Percentiles rank a stretch among this genome's conserved stretches.
Conservation (phyloP, 2,113 vertebrate genomes). For the Labeo catla region DNA sequence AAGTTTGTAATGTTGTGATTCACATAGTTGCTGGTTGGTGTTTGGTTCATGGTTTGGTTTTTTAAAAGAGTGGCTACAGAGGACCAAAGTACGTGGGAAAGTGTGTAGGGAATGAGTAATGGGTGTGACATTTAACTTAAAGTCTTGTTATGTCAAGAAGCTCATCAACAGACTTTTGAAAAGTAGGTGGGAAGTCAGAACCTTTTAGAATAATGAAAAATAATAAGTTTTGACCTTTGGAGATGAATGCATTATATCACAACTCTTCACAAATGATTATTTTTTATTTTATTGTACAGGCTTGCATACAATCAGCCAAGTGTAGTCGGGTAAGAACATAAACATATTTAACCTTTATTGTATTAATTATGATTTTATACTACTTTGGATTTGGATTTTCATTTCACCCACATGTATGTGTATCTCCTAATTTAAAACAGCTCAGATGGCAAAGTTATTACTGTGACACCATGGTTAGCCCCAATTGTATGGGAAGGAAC, state of each 20-base stretch:
- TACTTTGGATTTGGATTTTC: neutral
- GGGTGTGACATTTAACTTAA: neutral
- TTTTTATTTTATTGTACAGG: constrained; percentile 52
- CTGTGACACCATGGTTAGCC: constrained; percentile 77
- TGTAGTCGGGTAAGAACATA: constrained; percentile 53
- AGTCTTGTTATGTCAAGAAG: neutral
- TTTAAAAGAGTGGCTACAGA: too few relatives aligned
- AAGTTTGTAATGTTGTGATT: too few relatives aligned
- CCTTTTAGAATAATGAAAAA: neutral
- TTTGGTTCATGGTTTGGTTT: too few relatives aligned
- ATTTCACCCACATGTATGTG: neutral
- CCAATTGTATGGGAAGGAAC: constrained; percentile 80
- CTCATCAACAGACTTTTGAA: neutral
- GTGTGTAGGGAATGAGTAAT: neutral
- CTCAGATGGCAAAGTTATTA: constrained; percentile 67
- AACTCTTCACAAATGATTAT: neutral
- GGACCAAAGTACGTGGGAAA: neutral
- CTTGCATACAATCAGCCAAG: constrained; percentile 58
- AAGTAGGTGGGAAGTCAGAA: neutral
- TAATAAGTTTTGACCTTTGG: neutral
- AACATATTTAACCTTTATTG: neutral
- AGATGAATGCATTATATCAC: neutral
- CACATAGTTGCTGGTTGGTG: too few relatives aligned
- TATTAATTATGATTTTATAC: neutral
- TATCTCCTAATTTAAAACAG: constrained; percentile 37